Evolutionary conservation across 1,140 invertebrate genomes (phyloP).

Genomic region (Heliconius melpomene): DNA sequence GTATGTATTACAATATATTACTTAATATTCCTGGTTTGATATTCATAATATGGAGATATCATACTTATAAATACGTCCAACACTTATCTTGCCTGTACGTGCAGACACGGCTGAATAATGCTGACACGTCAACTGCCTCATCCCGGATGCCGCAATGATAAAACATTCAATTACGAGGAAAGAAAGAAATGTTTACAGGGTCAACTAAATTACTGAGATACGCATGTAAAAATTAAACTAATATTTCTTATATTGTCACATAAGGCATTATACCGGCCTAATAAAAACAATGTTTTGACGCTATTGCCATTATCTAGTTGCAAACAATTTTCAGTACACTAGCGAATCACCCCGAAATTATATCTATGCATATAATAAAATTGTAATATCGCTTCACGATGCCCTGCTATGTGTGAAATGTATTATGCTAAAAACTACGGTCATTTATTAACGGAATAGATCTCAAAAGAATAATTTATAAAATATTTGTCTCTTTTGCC

Average conservation of each 20-base stretch:
- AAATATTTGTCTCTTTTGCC: too few relatives aligned
- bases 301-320: too few relatives aligned
- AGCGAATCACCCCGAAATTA: too few relatives aligned
- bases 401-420: too few relatives aligned
- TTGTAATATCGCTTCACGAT: too few relatives aligned
- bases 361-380: too few relatives aligned
- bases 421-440: too few relatives aligned
- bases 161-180: slow-evolving; percentile 44
- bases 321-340: too few relatives aligned
- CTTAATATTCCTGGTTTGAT: not conserved
- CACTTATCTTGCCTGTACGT: slow-evolving; percentile 27
- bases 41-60: not conserved
- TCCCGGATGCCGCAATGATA: slow-evolving; percentile 43
- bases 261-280: not conserved
- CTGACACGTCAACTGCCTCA: slow-evolving; percentile 32
- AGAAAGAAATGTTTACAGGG: slow-evolving; percentile 38
- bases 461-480: too few relatives aligned
- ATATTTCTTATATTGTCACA: not conserved
- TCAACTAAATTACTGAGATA: slow-evolving; percentile 13
- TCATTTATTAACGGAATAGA: too few relatives aligned
- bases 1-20: too few relatives aligned
- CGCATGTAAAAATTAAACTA: not conserved
- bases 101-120: slow-evolving; percentile 27
- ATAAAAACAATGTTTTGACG: not conserved
- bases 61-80: not conserved